Evolutionary conservation across 2,797 vertebrate genomes (phyloP), one percentile per base, ranked within the genome.

Genomic region (Sylvia borin): DNA sequence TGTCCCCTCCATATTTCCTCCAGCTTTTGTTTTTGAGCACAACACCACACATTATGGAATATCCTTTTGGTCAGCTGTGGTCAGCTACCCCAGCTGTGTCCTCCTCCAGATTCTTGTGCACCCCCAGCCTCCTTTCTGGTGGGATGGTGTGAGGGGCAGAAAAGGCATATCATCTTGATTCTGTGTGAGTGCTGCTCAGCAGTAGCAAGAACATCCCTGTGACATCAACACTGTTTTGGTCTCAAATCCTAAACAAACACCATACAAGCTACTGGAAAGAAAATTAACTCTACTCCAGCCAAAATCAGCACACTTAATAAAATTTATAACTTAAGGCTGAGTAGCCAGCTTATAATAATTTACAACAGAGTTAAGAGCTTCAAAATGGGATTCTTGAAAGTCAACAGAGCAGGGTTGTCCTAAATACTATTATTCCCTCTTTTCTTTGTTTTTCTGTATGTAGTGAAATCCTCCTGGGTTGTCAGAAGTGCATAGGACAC

Each of bases 51-150:
- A 7, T 10, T 50, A 3, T 21, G 68, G 32, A 75, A 45, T 55
- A 60, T 17, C 11, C 11, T 26, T 70, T 66, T 54, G 9, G 18
- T 48, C 27, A 27, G 5, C 4, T 80, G 22, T 4, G 9, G 14
- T 16, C 61, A 58, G 16, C 53, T 75, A 4, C 24, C 7, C 15
- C 1, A 1, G 3, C 31, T 64, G 8, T 57, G 16, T 14, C 14
- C 24, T 5, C 32, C 68, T 4, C 8, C 25, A 55, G 2, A 9
- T 57, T 16, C 50, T 62, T 36, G 16, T 4, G 5, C 38, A 34
- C 2, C 10, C 12, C 4, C 12, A 83, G 21, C 6, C 14, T 19
- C 5, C 43, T 45, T 0, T 0, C 34, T 45, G 17, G 7, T 54
- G 13, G 38, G 15, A 13, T 1, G 1, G 7, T 20, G 17, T 34